phyloP scores from a whole-genome alignment of 2,113 vertebrate species.

The Sorex araneus region DNA sequence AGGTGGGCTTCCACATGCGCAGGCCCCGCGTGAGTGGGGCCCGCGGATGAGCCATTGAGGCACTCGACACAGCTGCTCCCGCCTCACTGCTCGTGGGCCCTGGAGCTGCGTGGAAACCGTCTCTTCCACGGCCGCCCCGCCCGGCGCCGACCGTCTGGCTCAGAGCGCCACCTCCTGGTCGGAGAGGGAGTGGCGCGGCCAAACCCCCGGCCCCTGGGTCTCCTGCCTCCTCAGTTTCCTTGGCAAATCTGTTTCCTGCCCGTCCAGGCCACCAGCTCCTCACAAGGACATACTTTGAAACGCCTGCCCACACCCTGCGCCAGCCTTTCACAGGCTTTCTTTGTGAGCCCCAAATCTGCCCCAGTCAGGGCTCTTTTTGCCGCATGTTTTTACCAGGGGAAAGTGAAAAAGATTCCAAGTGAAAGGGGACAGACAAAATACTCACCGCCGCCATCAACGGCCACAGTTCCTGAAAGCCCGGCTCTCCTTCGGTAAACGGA shows the following conservation, averaged over 20 bases:
- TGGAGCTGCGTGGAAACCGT: neutral
- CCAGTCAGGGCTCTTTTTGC: neutral
- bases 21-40: too few species aligned
- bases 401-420: neutral
- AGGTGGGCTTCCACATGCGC: too few species aligned
- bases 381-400: neutral
- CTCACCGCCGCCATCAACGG: neutral
- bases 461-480: neutral
- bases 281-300: neutral
- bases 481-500: neutral
- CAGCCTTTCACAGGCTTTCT: neutral
- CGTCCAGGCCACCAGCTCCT: neutral
- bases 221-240: neutral
- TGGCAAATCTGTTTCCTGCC: neutral
- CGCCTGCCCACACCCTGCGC: neutral
- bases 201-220: neutral
- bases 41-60: neutral
- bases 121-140: constrained; percentile 39
- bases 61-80: neutral
- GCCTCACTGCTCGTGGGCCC: neutral
- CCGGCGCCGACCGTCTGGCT: constrained; percentile 64
- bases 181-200: constrained; percentile 55
- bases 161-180: constrained; percentile 80
- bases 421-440: neutral
- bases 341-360: neutral